phyloP scores from a whole-genome alignment of 1,140 invertebrate genomes.

The Drosophila virilis region DNA sequence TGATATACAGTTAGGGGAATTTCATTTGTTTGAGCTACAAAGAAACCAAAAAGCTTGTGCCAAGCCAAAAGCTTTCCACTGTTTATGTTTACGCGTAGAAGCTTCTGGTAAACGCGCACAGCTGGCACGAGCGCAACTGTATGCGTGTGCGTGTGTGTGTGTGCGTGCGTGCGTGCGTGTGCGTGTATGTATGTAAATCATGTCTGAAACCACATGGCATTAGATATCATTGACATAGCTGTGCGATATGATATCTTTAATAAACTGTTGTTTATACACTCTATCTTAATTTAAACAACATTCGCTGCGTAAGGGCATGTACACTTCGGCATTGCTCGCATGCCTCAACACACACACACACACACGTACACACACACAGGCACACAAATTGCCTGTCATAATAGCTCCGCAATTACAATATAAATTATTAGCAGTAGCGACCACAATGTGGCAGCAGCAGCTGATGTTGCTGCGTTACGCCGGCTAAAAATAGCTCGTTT shows the following conservation, averaged over 20 bases:
- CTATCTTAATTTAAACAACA: slow-evolving; percentile 15
- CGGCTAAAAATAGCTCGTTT: slow-evolving; percentile 28
- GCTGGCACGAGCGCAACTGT: slow-evolving; percentile 5
- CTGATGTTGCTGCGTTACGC: slow-evolving; percentile 26
- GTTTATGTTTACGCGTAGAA: slow-evolving; percentile 39
- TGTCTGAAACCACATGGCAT: slow-evolving; percentile 28
- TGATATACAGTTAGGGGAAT: slow-evolving; percentile 1
- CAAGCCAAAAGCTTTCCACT: slow-evolving; percentile 23
- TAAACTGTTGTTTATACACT: slow-evolving; percentile 30
- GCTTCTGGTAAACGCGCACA: slow-evolving; percentile 23
- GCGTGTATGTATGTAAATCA: not conserved
- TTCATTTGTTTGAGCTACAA: slow-evolving; percentile 1
- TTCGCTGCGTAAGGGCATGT: slow-evolving; percentile 13
- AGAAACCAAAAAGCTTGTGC: slow-evolving; percentile 19
- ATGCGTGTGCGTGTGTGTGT: not conserved
- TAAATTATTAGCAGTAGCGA: slow-evolving; percentile 65
- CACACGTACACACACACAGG: not conserved
- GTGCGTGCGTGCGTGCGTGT: not conserved
- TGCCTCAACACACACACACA: slow-evolving; percentile 5
- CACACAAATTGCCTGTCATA: slow-evolving; percentile 38
- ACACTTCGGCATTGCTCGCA: slow-evolving; percentile 9
- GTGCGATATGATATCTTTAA: slow-evolving; percentile 36
- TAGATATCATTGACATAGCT: slow-evolving; percentile 23
- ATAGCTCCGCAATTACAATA: slow-evolving; percentile 63
- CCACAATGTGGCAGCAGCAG: slow-evolving; percentile 45